A percentile compares a stretch with the other conserved stretches of the same genome.
phyloP scores from a whole-genome alignment of 2,888 invertebrate species.

The Catonia carolina region DNA sequence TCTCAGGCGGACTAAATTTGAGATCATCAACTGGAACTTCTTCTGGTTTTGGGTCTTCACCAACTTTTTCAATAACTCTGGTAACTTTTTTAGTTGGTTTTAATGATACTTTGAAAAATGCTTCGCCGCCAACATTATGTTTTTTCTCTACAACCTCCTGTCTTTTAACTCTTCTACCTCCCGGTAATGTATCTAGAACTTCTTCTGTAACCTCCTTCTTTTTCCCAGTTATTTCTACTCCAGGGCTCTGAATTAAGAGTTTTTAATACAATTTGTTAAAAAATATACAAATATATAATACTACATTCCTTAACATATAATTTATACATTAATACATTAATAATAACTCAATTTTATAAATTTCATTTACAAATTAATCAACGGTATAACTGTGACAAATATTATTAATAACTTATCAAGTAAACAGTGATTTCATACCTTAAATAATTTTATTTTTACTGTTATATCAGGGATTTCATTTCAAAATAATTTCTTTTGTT shows the following conservation, averaged over 20 bases:
- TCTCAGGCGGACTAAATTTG: not conserved
- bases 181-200: not conserved
- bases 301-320: not conserved
- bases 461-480: too few species aligned
- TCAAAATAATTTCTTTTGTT: too few species aligned
- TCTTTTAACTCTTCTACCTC: constrained; percentile 10
- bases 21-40: not conserved
- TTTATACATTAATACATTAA: constrained; percentile 1
- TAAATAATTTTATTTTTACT: too few species aligned
- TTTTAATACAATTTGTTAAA: not conserved
- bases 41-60: constrained; percentile 36
- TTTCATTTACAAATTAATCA: too few species aligned
- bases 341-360: too few species aligned
- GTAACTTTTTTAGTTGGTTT: constrained; percentile 18
- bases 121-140: constrained; percentile 7
- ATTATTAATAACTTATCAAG: too few species aligned
- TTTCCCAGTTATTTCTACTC: constrained; percentile 6
- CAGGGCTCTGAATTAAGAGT: not conserved
- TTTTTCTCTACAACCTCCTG: constrained; percentile 13
- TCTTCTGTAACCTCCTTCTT: constrained; percentile 6
- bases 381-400: too few species aligned
- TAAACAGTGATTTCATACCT: too few species aligned
- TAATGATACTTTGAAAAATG: constrained; percentile 13
- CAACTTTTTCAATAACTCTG: constrained; percentile 33
- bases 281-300: constrained; percentile 3